Conservation (phyloP, 2,113 vertebrate species). For the Rhynchopsitta pachyrhyncha region DNA sequence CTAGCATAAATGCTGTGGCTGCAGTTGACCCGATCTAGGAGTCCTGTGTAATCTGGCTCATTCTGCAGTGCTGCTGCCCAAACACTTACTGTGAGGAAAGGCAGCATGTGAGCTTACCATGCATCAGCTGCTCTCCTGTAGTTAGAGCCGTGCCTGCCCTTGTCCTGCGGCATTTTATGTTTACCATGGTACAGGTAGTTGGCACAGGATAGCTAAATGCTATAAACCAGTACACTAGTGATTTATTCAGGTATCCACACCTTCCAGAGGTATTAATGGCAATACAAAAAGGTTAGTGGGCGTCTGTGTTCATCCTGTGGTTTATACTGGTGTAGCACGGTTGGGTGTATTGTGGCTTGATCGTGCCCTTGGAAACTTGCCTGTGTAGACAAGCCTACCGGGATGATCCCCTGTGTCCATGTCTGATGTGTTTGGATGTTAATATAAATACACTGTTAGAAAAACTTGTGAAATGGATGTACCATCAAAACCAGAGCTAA, state of each 20-base stretch:
- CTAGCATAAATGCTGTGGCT: neutral
- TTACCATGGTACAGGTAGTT: neutral
- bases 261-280: neutral
- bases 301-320: neutral
- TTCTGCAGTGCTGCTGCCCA: neutral
- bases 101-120: neutral
- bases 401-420: neutral
- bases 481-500: neutral
- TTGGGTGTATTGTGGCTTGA: neutral
- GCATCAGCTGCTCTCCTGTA: no score
- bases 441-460: neutral
- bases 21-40: neutral
- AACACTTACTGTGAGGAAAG: neutral
- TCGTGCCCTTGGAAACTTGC: neutral
- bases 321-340: neutral
- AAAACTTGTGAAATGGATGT: neutral
- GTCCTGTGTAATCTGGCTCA: neutral
- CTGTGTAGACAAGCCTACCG: neutral
- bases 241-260: neutral
- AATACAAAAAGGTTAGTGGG: neutral
- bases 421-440: neutral
- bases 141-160: neutral
- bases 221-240: neutral
- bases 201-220: neutral
- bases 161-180: neutral